These are phyloP conservation scores for Euphydryas editha DNA, from an alignment of 2,888 invertebrate species.

Conservation along the genomic window DNA sequence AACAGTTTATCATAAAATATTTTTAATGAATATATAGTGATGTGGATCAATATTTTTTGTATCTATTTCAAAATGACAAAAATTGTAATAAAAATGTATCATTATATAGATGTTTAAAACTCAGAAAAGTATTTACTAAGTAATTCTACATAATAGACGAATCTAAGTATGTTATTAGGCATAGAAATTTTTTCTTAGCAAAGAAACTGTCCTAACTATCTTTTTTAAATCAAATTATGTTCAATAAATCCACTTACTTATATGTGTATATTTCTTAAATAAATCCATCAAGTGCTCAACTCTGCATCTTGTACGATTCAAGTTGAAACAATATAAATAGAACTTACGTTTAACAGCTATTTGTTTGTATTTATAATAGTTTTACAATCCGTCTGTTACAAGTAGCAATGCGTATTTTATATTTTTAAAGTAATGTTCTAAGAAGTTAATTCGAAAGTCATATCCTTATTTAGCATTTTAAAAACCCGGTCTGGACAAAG, in stretches of 20 bases:
- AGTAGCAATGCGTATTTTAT: not conserved
- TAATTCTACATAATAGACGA: too few relatives aligned
- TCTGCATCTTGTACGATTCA: conserved; percentile 4
- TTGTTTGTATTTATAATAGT: not conserved
- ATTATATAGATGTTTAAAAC: too few relatives aligned
- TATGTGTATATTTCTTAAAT: not conserved
- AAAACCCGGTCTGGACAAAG: not conserved
- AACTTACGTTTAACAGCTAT: conserved; percentile 2
- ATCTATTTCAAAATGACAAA: too few relatives aligned
- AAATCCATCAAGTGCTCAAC: conserved; percentile 5
- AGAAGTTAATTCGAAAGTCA: not conserved
- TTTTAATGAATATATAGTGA: too few relatives aligned
- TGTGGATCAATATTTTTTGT: too few relatives aligned
- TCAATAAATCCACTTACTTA: not conserved
- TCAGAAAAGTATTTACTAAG: too few relatives aligned
- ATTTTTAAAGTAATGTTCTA: not conserved
- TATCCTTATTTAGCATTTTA: not conserved
- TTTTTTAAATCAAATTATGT: not conserved
- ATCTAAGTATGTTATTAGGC: too few relatives aligned
- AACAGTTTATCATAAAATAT: too few relatives aligned
- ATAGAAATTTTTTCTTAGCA: too few relatives aligned
- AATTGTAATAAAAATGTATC: too few relatives aligned
- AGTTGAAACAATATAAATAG: conserved; percentile 9
- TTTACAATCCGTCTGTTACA: not conserved
- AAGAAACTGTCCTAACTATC: too few relatives aligned